These are phyloP conservation scores for Drosophila nasuta DNA, from an alignment of 1,140 invertebrate genomes.

Conservation along the genomic window DNA sequence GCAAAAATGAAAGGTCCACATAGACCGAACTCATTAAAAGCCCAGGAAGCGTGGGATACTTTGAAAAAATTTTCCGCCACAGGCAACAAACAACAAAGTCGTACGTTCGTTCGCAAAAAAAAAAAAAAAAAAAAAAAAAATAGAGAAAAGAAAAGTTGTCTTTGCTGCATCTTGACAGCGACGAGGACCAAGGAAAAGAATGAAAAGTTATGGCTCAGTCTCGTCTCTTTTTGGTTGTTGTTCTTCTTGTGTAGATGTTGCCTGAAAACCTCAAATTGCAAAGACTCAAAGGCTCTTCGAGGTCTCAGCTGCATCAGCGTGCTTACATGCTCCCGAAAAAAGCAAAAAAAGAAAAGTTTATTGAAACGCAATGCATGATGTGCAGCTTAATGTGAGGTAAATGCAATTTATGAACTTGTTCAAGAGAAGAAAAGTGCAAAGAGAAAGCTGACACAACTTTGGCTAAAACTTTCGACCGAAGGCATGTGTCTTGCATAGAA, in stretches of 20 bases:
- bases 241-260: not conserved
- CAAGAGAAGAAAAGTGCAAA: not conserved
- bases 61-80: constrained; percentile 57
- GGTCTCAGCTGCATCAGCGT: constrained; percentile 33
- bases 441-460: constrained; percentile 3
- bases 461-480: no score
- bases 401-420: constrained; percentile 54
- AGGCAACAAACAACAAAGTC: constrained; percentile 62
- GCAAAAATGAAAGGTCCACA: constrained; percentile 43
- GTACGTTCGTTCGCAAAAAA: constrained; percentile 3
- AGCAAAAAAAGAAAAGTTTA: constrained; percentile 51
- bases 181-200: constrained; percentile 45
- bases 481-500: no score
- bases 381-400: constrained; percentile 55
- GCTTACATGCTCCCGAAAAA: constrained; percentile 39
- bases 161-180: constrained; percentile 70
- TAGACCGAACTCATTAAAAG: constrained; percentile 72
- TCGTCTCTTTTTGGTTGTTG: not conserved
- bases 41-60: constrained; percentile 64
- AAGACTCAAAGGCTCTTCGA: constrained; percentile 36
- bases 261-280: constrained; percentile 41
- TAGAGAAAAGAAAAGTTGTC: constrained; percentile 51
- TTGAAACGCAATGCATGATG: constrained; percentile 50
- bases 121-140: constrained; percentile 21
- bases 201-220: constrained; percentile 65